Evolutionary conservation across 2,888 invertebrate species (phyloP).

Genomic region (Cyaniris semiargus): DNA sequence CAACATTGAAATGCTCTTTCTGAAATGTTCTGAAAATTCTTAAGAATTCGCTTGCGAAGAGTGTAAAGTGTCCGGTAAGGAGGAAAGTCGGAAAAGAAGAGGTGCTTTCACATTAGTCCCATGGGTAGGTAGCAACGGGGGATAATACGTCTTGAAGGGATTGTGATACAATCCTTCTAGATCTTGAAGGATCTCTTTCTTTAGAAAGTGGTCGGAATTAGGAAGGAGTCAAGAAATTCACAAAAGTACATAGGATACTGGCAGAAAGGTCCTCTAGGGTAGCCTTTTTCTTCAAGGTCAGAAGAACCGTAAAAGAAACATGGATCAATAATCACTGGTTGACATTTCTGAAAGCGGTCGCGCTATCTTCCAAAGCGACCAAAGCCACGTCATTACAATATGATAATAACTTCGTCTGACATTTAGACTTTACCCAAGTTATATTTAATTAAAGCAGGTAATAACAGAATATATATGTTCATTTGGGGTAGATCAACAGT

Average conservation of each 20-base stretch:
- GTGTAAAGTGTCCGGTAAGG: too few species aligned
- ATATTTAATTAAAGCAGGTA: neutral
- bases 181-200: neutral
- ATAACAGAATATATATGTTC: neutral
- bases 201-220: neutral
- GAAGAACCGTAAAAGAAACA: too few species aligned
- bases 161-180: neutral
- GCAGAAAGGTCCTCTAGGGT: too few species aligned
- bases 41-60: neutral
- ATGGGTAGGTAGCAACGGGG: neutral
- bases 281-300: too few species aligned
- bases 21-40: neutral
- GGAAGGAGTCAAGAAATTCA: neutral
- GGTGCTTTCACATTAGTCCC: neutral
- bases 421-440: neutral
- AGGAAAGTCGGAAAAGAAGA: too few species aligned
- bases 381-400: neutral
- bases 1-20: neutral
- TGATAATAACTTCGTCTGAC: neutral
- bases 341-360: neutral
- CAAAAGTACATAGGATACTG: neutral
- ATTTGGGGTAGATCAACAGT: neutral
- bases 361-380: too few species aligned
- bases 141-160: neutral
- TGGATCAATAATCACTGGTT: neutral